Conservation (phyloP, 35 echinoderm and acorn worm genomes). For the Patiria miniata region DNA sequence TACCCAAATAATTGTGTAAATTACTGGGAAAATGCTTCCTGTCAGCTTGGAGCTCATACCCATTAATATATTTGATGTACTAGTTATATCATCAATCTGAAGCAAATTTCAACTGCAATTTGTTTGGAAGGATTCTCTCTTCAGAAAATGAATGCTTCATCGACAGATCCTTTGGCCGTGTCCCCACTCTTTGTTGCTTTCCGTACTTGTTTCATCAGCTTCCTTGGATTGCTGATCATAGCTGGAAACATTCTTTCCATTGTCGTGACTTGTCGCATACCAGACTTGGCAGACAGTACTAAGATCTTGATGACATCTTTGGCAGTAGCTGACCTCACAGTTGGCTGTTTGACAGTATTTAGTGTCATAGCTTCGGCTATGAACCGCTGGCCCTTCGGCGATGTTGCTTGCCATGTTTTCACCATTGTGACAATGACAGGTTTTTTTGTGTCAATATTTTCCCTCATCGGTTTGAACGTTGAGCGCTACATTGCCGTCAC, state of each 20-base stretch:
- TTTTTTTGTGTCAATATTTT: background rate
- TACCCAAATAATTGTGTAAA: no score
- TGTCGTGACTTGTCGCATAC: background rate
- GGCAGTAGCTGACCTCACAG: background rate
- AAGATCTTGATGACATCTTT: slow-evolving; percentile 4
- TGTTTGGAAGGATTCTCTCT: background rate
- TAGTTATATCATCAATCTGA: no score
- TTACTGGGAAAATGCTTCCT: no score
- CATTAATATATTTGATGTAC: no score
- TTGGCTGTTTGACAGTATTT: background rate
- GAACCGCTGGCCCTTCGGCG: background rate
- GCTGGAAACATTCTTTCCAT: slow-evolving; percentile 19
- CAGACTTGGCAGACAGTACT: slow-evolving; percentile 5
- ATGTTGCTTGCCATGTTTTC: background rate
- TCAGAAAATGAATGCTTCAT: background rate
- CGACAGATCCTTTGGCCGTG: background rate
- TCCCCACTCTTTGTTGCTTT: background rate
- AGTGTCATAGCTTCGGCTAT: background rate
- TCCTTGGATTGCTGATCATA: slow-evolving; percentile 1
- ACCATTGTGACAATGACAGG: background rate
- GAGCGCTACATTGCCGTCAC: background rate
- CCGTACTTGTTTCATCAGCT: background rate
- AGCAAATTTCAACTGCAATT: background rate
- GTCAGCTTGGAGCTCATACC: no score
- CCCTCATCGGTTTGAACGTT: background rate